phyloP scores from a whole-genome alignment of 2,113 vertebrate species.

The Notiomystis cincta region DNA sequence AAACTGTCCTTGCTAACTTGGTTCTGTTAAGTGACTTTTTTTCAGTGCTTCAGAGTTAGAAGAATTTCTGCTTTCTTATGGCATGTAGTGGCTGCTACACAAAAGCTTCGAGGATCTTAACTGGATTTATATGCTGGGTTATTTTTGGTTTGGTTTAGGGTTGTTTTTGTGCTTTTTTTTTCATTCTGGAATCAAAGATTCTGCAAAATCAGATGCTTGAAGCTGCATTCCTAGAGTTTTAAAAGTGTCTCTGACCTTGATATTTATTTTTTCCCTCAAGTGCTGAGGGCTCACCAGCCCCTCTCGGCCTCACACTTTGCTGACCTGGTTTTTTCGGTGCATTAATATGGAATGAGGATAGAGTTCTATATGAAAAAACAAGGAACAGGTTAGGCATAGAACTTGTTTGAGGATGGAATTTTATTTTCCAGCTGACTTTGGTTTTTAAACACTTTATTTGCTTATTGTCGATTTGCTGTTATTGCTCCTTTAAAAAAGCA shows the following conservation, averaged over 20 bases:
- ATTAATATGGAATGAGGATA: background rate
- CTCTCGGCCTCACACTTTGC: background rate
- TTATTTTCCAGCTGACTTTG: background rate
- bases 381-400: background rate
- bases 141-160: background rate
- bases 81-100: background rate
- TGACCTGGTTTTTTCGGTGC: background rate
- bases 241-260: background rate
- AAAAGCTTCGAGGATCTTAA: background rate
- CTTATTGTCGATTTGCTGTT: background rate
- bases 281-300: background rate
- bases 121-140: background rate
- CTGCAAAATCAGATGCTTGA: background rate
- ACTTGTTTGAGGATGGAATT: background rate
- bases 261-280: background rate
- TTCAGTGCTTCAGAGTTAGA: background rate
- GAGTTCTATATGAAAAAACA: background rate
- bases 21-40: background rate
- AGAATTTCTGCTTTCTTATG: conserved; percentile 11
- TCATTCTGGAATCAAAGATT: background rate
- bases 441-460: background rate
- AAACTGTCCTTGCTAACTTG: background rate
- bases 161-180: background rate
- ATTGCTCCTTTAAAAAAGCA: background rate
- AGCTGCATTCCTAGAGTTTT: background rate